Percentiles rank a stretch among this genome's conserved stretches.
Conservation (phyloP, 1,140 invertebrate species). For the Caenorhabditis briggsae region DNA sequence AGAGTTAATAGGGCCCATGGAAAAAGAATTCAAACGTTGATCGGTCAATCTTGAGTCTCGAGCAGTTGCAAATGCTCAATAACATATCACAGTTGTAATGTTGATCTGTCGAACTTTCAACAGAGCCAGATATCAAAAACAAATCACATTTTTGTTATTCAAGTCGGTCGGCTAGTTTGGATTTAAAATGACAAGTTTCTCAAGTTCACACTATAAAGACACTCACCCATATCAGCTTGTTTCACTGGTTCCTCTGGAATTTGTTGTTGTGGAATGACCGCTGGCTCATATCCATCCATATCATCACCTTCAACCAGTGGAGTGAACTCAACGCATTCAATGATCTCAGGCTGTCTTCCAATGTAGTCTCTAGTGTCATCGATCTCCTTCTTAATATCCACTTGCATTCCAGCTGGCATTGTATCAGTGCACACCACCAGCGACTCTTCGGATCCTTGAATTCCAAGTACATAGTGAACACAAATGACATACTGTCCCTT, state of each 20-base stretch:
- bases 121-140: too few relatives aligned
- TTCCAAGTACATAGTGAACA: conserved; percentile 70
- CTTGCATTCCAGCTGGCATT: conserved; percentile 54
- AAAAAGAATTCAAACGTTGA: too few relatives aligned
- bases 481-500: conserved; percentile 75
- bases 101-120: too few relatives aligned
- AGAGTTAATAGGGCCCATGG: too few relatives aligned
- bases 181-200: too few relatives aligned
- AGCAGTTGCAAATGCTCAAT: neutral
- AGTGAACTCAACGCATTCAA: conserved; percentile 73
- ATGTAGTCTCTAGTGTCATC: conserved; percentile 71
- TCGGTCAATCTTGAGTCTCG: neutral
- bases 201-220: too few relatives aligned
- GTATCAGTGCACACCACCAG: conserved; percentile 52
- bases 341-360: conserved; percentile 71
- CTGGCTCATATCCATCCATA: neutral
- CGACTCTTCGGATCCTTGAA: conserved; percentile 68
- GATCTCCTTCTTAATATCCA: conserved; percentile 71
- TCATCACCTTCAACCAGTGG: conserved; percentile 66
- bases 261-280: neutral
- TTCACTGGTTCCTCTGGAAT: neutral
- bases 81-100: neutral
- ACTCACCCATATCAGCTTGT: conserved; percentile 22
- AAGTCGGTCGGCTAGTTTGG: too few relatives aligned
- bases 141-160: too few relatives aligned